Conservation (phyloP, 2,797 vertebrate species). For the Onychomys leucogaster region DNA sequence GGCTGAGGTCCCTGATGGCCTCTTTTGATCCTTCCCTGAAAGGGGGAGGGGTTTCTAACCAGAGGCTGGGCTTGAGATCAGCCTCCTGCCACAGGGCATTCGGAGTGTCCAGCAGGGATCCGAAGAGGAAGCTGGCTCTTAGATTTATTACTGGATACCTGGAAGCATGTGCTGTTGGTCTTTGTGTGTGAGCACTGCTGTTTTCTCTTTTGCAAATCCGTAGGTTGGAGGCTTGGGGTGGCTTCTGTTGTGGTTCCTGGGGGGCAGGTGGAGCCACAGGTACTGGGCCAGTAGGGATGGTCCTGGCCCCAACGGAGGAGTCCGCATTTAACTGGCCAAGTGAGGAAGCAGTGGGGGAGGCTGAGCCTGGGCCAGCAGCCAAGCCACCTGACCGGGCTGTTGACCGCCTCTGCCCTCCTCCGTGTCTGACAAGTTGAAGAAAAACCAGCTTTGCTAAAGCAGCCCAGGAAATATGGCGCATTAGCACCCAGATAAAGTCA, state of each 20-base stretch:
- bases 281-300: neutral
- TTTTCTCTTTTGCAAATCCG: conserved; percentile 72
- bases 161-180: neutral
- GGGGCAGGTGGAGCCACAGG: neutral
- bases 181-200: neutral
- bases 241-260: neutral
- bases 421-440: neutral
- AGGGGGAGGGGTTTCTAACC: neutral
- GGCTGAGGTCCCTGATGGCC: neutral
- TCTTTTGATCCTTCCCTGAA: conserved; percentile 73
- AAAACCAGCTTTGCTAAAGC: neutral
- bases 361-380: neutral
- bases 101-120: neutral
- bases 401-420: neutral
- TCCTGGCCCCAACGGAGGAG: neutral
- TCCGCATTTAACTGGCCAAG: neutral
- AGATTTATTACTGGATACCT: neutral
- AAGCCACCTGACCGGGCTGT: neutral
- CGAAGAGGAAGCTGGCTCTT: conserved; percentile 32
- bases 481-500: neutral
- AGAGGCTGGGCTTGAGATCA: neutral
- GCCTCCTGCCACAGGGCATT: neutral
- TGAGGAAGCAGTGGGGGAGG: neutral
- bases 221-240: neutral
- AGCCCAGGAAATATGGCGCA: fast-evolving